Evolutionary conservation across 1,140 invertebrate genomes (phyloP), one percentile per base, ranked within the genome.

Genomic region (Lordiphosa stackelbergi): DNA sequence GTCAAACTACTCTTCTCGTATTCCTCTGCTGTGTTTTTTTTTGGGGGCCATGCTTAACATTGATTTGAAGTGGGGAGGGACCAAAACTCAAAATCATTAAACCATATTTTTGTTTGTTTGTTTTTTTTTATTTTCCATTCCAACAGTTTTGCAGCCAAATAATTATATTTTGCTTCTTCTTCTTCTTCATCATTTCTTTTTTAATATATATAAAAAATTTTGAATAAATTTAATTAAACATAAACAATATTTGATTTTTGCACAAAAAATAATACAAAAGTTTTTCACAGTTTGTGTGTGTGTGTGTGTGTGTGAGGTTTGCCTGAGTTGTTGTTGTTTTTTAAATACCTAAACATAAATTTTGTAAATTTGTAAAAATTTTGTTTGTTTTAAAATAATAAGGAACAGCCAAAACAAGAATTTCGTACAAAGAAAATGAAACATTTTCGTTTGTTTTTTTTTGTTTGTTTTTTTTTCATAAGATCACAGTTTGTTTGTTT

Each of bases 401-500:
- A 46, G 43, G 53, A 85, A 86, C 62, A 86, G 72, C 84, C 84
- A 69, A 86, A 86, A 85, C 59, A 60, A 59, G 59, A 86, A 85
- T 86, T 86, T 86, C 61, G 84, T 65, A 72, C 68, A 75, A 79
- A 63, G 66, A 61, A 75, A 74, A 75, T 58, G 28, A 56, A 59
- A 79, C 66, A 60, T 46, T 59, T 70, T 79, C 46, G 74, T 53
- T 71, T 64, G 66, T 69, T 52, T 57, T 70, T 83, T 85, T 71
- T 78, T 75, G 69, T 83, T 43, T 45, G 64, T 69, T 69, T 54
- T 51, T 69, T 63, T 73, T 56, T 41, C 51, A 31, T 66, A 69
- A 84, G 77, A 86, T 86, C 84, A 86, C 84, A 85, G 84, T 85
- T 86, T 83, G 81, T 75, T 81, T 74, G 71, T 81, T 31, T 31